Base-by-base conservation (phyloP, 2,888 invertebrate species). In the Clepsis dumicolana region DNA sequence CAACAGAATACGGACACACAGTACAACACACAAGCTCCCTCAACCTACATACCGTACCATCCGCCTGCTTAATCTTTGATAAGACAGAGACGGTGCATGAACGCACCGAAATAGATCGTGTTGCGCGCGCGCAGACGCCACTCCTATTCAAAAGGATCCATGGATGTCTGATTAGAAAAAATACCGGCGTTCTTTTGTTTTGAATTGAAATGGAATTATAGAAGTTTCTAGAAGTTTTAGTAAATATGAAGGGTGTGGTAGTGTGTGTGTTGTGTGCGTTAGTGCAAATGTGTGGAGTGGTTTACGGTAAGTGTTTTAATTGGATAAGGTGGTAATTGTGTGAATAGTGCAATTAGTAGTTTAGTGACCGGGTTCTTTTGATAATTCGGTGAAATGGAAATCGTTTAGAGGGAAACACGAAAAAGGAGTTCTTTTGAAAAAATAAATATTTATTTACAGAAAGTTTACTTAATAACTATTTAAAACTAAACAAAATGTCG, bases 91-190 rank as follows among this genome's bases (percentile, higher is more conserved):
- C 83, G 81, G 72, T 83, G 86, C 87, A 84, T 79, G 78, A 80
- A 75, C 78, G 80, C 76, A 89, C 89, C 86, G 85, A 92, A 93
- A 93, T 93, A 93, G 93, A 90, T 76, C 75, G 84, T 78, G 81
- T 73, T 74, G 79, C 76, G 88, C 80, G 80, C 85, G 85, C 90
- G 82, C 77, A 73, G 68, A 71, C 59, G 82, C 76, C 83, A 84
- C 89, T 88, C 89, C 85, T 84, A 85, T 86, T 85, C 76, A 76
- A 70, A 82, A 85, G 85, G 86, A 87, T 86, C 80, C 75, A 85
- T 81, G 81, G 80, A 80, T 77, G 79, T 75, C 70, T 77, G 75
- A 81, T 77, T 83, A 76, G n/a, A 79, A 82, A 82, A 78, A 72
- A 54, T 65, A 71, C 59, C 59, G 61, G 50, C 50, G 52, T 50